Evolutionary conservation across 2,113 vertebrate genomes (phyloP), one percentile per base, ranked within the genome.

Genomic region (Globicephala melas): DNA sequence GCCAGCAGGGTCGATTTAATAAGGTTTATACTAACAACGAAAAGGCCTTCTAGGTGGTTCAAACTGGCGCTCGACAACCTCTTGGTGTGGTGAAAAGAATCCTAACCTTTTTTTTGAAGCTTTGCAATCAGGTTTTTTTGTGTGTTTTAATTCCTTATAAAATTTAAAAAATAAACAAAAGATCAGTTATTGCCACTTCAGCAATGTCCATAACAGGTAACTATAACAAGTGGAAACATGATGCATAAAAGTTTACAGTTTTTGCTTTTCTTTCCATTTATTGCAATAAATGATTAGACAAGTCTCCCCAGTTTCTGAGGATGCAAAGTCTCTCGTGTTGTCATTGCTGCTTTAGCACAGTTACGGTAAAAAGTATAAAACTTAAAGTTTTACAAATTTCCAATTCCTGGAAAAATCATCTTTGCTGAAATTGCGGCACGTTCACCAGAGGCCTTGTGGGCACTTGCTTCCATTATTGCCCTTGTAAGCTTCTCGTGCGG

Each of bases 371-470:
- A 86, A 47, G 65, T 41, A 63, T 65, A 96, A 96, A 93, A 92
- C 55, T 97, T 97, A 18, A 62, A 95, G 74, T 94, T 94, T 82
- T 95, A 96, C 79, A 96, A 97, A 96, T 71, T 93, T 70, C n/a
- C 80, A 67, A 90, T 76, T 97, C 76, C 94, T 96, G 94, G 88
- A 96, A 97, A 97, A 97, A 95, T 85, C 86, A 87, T 92, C 90
- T 94, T 65, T 87, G 92, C 70, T 96, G 67, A 96, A 92, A 95
- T 33, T 60, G 50, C 41, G 83, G 62, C 82, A 82, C 55, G 82
- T 44, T 94, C 89, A 95, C 36, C 50, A 96, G 74, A 93, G 83
- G 33, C 21, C 89, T 97, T 87, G 38, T 0, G 36, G 83, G 89
- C 74, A 80, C 80, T 92, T 92, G 92, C 55, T 97, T 96, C 95